Evolutionary conservation across 2,797 vertebrate genomes (phyloP).

Genomic region (Gadopsis bispinosus): DNA sequence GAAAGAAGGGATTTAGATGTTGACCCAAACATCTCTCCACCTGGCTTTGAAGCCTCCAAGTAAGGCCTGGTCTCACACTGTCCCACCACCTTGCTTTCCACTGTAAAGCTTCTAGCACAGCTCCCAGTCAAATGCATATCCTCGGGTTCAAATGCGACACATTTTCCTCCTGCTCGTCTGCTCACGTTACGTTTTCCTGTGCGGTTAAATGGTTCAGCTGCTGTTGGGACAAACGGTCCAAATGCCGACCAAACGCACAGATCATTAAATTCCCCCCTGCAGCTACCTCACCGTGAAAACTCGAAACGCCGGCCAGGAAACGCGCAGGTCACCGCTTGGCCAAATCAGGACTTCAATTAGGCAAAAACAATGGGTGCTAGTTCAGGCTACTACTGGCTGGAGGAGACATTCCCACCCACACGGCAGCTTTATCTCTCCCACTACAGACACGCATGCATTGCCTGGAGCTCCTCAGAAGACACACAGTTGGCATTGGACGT

Average conservation of each 20-base stretch:
- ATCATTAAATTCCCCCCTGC: constrained; percentile 52
- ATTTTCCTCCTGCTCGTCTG: constrained; percentile 44
- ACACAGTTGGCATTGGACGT: constrained; percentile 69
- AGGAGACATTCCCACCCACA: constrained; percentile 72
- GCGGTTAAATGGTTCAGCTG: constrained; percentile 29
- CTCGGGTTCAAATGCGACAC: constrained; percentile 55
- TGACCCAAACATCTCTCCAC: constrained; percentile 70
- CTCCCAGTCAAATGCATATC: constrained; percentile 38
- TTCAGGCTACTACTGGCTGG: constrained; percentile 61
- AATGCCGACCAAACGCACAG: constrained; percentile 44
- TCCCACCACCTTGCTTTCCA: constrained; percentile 57
- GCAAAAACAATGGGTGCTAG: constrained; percentile 60
- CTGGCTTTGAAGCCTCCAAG: constrained; percentile 69
- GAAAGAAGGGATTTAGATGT: constrained; percentile 77
- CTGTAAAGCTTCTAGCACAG: constrained; percentile 55
- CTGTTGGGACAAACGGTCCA: constrained; percentile 51
- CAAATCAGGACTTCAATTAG: constrained; percentile 71
- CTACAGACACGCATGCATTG: constrained; percentile 75
- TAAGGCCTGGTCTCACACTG: constrained; percentile 54
- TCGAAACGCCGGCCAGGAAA: constrained; percentile 63
- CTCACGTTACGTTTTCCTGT: constrained; percentile 37
- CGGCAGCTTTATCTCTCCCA: constrained; percentile 74
- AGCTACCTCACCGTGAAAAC: constrained; percentile 40
- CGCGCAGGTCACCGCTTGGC: constrained; percentile 66
- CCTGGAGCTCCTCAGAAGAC: constrained; percentile 68